phyloP scores from a whole-genome alignment of 2,113 vertebrate species.

The Neolamprologus modestus region DNA sequence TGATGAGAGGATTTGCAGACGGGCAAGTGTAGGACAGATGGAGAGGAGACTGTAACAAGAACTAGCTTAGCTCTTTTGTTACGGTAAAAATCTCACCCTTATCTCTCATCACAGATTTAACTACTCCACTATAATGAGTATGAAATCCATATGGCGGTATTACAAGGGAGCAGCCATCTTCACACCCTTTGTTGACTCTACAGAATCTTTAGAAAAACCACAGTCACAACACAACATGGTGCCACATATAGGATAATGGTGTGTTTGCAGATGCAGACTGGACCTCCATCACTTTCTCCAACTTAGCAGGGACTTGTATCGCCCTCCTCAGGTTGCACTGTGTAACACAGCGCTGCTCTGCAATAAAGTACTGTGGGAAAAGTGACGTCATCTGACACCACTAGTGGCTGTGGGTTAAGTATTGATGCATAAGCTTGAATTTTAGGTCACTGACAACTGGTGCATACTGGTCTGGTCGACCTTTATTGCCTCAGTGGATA shows the following conservation, averaged over 20 bases:
- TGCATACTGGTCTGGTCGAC: background rate
- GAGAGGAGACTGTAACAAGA: background rate
- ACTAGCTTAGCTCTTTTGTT: background rate
- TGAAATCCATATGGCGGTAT: background rate
- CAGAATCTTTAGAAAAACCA: background rate
- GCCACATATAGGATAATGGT: background rate
- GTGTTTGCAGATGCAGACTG: conserved; percentile 2
- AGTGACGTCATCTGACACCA: conserved; percentile 34
- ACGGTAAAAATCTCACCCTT: background rate
- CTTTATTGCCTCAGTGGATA: background rate
- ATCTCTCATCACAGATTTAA: background rate
- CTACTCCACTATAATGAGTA: background rate
- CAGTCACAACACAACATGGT: background rate
- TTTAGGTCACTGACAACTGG: background rate
- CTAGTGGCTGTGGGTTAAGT: background rate
- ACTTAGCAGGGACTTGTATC: conserved; percentile 20
- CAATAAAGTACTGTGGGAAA: conserved; percentile 41
- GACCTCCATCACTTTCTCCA: background rate
- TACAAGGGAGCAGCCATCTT: background rate
- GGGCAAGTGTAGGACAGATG: background rate
- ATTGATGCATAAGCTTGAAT: background rate
- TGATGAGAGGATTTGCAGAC: background rate
- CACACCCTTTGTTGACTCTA: background rate
- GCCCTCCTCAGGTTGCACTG: conserved; percentile 49
- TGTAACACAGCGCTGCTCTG: conserved; percentile 11